These are phyloP conservation scores for Luffia ferchaultella DNA, from an alignment of 2,888 invertebrate genomes.

Conservation along the genomic window DNA sequence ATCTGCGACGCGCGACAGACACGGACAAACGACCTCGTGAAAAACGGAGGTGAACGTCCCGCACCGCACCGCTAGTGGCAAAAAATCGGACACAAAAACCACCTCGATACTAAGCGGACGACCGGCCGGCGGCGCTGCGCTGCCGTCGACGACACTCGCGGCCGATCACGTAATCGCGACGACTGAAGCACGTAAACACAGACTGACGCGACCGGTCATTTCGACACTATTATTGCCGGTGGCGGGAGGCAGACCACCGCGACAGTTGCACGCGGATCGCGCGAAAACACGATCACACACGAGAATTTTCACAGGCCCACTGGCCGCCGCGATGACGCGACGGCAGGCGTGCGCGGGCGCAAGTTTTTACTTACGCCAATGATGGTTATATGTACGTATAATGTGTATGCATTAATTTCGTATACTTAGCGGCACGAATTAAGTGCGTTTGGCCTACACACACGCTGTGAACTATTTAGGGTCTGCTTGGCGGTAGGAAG, in stretches of 20 bases:
- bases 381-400: no score
- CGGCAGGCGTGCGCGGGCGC: neutral
- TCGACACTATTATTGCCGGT: no score
- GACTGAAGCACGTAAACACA: no score
- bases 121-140: neutral
- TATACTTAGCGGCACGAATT: no score
- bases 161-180: no score
- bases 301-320: neutral
- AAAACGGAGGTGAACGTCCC: neutral
- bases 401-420: no score
- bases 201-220: no score
- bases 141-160: neutral
- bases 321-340: neutral
- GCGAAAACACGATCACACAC: neutral
- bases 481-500: no score
- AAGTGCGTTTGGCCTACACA: no score
- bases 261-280: neutral
- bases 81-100: neutral
- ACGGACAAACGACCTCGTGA: neutral
- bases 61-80: neutral
- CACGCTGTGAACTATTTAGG: no score
- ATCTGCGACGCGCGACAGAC: neutral
- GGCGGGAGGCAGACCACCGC: neutral
- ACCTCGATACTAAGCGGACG: neutral
- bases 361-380: neutral